Conservation (phyloP, 1,140 invertebrate genomes). For the Phymastichus coffea region DNA sequence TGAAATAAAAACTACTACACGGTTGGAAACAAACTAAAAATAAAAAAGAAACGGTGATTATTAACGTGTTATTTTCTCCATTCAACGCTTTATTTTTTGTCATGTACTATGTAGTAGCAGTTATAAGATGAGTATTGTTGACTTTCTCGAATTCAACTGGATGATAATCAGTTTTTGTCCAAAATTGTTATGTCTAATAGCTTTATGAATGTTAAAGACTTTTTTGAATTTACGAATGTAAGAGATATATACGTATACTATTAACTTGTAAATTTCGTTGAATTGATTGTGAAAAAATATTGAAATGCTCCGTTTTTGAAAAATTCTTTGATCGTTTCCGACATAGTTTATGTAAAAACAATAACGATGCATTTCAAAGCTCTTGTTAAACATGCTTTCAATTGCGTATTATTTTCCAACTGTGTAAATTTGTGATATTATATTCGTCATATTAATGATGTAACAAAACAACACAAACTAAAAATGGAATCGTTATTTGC, state of each 20-base stretch:
- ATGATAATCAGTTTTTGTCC: constrained; percentile 1
- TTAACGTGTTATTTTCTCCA: too few relatives aligned
- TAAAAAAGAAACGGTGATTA: too few relatives aligned
- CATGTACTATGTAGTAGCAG: too few relatives aligned
- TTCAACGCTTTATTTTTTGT: too few relatives aligned
- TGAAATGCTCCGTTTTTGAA: constrained; percentile 1
- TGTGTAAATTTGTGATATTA: constrained; percentile 30
- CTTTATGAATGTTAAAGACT: constrained; percentile 30
- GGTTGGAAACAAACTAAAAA: too few relatives aligned
- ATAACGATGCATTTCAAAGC: constrained; percentile 11
- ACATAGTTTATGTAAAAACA: too few relatives aligned
- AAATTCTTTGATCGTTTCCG: constrained; percentile 4
- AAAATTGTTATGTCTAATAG: constrained; percentile 29
- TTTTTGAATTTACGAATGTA: constrained; percentile 17
- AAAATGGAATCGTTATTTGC: not conserved
- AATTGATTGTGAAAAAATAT: not conserved
- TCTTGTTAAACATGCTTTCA: constrained; percentile 7
- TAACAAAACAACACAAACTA: not conserved
- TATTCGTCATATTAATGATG: not conserved
- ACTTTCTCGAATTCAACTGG: not conserved
- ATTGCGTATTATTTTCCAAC: constrained; percentile 23
- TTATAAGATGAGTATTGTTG: constrained; percentile 4
- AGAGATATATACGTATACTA: not conserved
- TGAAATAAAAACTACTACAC: constrained; percentile 13
- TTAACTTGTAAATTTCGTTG: not conserved